Conservation (phyloP, 2,888 invertebrate species). For the Macropis europaea region DNA sequence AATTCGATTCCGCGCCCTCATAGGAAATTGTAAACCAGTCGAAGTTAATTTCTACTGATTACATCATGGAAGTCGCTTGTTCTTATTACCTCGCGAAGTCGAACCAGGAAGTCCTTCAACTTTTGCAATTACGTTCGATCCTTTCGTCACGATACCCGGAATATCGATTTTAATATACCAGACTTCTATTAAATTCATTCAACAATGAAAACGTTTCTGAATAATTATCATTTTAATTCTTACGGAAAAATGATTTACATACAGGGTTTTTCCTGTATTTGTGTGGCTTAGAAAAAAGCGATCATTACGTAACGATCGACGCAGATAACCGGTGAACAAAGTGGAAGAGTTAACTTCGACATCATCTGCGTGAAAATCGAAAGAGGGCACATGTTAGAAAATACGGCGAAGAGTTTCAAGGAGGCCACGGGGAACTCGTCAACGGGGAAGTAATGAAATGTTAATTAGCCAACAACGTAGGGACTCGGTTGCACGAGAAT, state of each 20-base stretch:
- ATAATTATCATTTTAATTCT: no score
- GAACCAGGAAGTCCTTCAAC: neutral
- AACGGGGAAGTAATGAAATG: neutral
- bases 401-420: neutral
- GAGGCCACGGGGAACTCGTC: neutral
- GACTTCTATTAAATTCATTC: no score
- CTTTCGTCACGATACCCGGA: no score
- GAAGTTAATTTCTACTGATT: neutral
- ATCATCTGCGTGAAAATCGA: neutral
- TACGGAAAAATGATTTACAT: no score
- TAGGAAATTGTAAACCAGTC: neutral
- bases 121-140: slow-evolving; percentile 21
- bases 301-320: no score
- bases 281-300: no score
- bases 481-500: neutral
- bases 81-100: slow-evolving; percentile 9
- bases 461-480: neutral
- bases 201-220: no score
- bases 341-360: no score
- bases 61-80: neutral
- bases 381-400: neutral
- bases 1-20: neutral
- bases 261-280: no score
- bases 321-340: no score
- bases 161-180: no score